Evolutionary conservation across 2,888 invertebrate species (phyloP), one percentile per base, ranked within the genome.

Genomic region (Epinotia demarniana): DNA sequence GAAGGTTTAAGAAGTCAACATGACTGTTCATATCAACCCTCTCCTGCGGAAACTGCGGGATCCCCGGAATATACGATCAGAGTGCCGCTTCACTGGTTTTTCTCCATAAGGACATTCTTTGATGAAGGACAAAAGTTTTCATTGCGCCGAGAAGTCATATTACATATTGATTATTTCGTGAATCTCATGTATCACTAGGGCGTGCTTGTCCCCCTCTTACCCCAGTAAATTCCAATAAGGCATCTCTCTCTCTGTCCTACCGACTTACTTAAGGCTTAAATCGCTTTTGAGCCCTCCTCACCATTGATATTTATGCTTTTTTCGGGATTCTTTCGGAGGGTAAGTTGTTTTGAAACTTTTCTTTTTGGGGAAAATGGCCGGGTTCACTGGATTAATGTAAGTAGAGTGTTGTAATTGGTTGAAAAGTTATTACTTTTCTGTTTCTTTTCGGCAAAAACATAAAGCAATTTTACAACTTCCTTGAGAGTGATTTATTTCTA

Each of bases 241-340:
- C 72, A 74, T 80, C 77, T 69, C 76, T 69, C 76, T 76, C 77
- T 79, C 77, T 53, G 73, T 77, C 77, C 73, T 43, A 74, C 68
- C 80, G 77, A 77, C 79, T 80, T 79, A 79, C 78, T 78, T 79
- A 75, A 69, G 78, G 84, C 83, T 84, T 82, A 84, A 87, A 89
- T 88, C 83, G 86, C 84, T 84, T 75, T 83, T 81, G 84, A 87
- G 88, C 87, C 87, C 85, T 89, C 85, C 85, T 85, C 87, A 83
- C 86, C 87, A 90, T 91, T 90, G 90, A 91, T 91, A 91, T 92
- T 91, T 92, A 92, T 92, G 89, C 84, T 89, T 89, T 89, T 89
- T 89, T 88, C 86, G 84, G 86, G 83, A 86, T 87, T 87, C 86
- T 86, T 87, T 86, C 84, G 81, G 87, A 86, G 88, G 88, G 86